Evolutionary conservation across 2,888 invertebrate species (phyloP).

Genomic region (Brassicogethes aeneus): DNA sequence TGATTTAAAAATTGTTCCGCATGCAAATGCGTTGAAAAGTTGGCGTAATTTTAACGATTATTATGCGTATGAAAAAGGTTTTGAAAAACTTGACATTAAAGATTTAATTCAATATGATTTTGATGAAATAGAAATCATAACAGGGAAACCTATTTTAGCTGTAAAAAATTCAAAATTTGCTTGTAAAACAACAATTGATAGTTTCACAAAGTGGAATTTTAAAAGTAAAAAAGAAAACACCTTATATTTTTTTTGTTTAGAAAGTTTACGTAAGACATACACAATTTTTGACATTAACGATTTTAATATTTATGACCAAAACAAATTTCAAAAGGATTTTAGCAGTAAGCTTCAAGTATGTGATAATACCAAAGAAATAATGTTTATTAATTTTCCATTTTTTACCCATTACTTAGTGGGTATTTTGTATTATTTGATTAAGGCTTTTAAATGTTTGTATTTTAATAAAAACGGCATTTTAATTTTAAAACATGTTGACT

Average conservation of each 20-base stretch:
- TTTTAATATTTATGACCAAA: too few species aligned
- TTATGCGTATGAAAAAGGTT: conserved; percentile 4
- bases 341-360: too few species aligned
- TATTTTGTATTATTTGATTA: conserved; percentile 28
- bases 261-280: too few species aligned
- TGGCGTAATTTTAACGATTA: conserved; percentile 7
- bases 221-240: too few species aligned
- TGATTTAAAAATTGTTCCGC: conserved; percentile 44
- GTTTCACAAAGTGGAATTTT: too few species aligned
- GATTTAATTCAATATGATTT: conserved; percentile 4
- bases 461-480: conserved; percentile 9
- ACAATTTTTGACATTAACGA: too few species aligned
- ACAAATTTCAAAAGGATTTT: too few species aligned
- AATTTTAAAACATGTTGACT: not conserved
- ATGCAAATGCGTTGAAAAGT: conserved; percentile 30
- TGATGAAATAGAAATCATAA: conserved; percentile 31
- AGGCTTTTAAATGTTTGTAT: conserved; percentile 24
- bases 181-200: conserved; percentile 20
- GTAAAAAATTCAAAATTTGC: conserved; percentile 53
- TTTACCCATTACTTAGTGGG: conserved; percentile 34
- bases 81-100: conserved; percentile 7
- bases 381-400: conserved; percentile 31
- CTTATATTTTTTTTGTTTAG: too few species aligned
- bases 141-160: conserved; percentile 45
- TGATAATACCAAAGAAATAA: too few species aligned